A percentile compares a stretch with the other conserved stretches of the same genome.
Conservation (phyloP, 1,140 invertebrate genomes). For the Anthonomus grandis region DNA sequence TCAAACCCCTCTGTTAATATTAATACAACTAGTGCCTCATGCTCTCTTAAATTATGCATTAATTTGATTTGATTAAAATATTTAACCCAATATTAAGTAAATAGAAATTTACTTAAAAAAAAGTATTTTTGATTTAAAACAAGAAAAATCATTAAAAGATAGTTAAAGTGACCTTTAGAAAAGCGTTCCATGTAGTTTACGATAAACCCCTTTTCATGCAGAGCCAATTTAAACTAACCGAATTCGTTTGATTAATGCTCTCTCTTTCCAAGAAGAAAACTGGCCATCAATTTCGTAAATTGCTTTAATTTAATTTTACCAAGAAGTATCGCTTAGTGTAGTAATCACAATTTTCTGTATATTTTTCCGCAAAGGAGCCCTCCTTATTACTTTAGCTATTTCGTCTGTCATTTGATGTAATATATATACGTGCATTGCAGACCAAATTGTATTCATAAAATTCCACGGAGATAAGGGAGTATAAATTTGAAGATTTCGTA, state of each 20-base stretch:
- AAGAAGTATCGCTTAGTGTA: conserved; percentile 27
- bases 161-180: conserved; percentile 23
- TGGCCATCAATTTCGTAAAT: conserved; percentile 29
- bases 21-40: too few species aligned
- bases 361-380: conserved; percentile 24
- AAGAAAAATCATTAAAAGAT: too few species aligned
- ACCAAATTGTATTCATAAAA: conserved; percentile 29
- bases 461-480: conserved; percentile 23
- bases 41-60: too few species aligned
- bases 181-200: conserved; percentile 24
- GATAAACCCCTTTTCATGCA: conserved; percentile 28
- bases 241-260: conserved; percentile 30
- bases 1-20: too few species aligned
- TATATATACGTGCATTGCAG: conserved; percentile 26
- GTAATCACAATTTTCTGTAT: conserved; percentile 28
- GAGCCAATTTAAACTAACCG: conserved; percentile 28
- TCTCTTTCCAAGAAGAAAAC: conserved; percentile 26
- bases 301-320: conserved; percentile 30
- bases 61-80: too few species aligned
- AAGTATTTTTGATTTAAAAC: too few species aligned
- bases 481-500: conserved; percentile 25
- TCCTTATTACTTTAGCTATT: conserved; percentile 27
- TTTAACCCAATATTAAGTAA: too few species aligned
- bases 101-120: too few species aligned
- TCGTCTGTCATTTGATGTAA: conserved; percentile 27